phyloP scores from a whole-genome alignment of 64 coral and sea anemone genomes.

The Montipora efflorescens region DNA sequence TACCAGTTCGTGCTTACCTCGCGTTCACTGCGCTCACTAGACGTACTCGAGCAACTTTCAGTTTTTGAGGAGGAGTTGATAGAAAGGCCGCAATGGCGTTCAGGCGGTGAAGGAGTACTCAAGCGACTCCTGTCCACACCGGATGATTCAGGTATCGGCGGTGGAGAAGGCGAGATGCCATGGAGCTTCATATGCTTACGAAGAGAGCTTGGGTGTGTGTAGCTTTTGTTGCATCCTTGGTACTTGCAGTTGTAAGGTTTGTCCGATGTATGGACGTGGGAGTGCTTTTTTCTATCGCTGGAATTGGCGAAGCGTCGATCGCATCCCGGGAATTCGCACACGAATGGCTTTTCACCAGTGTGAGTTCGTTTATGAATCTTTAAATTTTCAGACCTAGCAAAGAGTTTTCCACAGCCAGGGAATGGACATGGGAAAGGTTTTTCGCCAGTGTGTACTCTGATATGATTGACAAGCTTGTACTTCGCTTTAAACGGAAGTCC shows the following conservation, averaged over 20 bases:
- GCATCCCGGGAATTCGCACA: slow-evolving; percentile 91
- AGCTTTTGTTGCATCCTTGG: slow-evolving; percentile 93
- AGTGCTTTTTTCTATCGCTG: slow-evolving; percentile 95
- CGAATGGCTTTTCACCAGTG: slow-evolving; percentile 91
- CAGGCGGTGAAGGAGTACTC: slow-evolving; percentile 40
- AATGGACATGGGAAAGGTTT: slow-evolving; percentile 95
- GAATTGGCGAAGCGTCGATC: slow-evolving; percentile 96
- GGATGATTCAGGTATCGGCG: slow-evolving; percentile 42
- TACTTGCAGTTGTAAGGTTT: slow-evolving; percentile 95
- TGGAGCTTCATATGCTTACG: slow-evolving; percentile 98
- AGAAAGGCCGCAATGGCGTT: slow-evolving; percentile 13
- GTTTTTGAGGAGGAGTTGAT: slow-evolving; percentile 21
- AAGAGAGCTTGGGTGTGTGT: slow-evolving; percentile 91
- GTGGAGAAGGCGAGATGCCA: slow-evolving; percentile 87
- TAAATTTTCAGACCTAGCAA: slow-evolving; percentile 95
- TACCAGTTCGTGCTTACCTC: slow-evolving; percentile 54
- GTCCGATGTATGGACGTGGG: slow-evolving; percentile 93
- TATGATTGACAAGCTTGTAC: slow-evolving; percentile 98
- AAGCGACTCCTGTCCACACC: slow-evolving; percentile 33
- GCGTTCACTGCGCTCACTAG: slow-evolving; percentile 21
- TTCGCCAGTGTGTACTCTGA: slow-evolving; percentile 91
- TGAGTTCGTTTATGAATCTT: slow-evolving; percentile 97
- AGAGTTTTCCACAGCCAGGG: slow-evolving; percentile 94
- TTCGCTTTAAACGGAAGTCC: slow-evolving; percentile 96
- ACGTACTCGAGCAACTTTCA: slow-evolving; percentile 14